phyloP scores from a whole-genome alignment of 2,113 vertebrate genomes.

The Steatornis caripensis region DNA sequence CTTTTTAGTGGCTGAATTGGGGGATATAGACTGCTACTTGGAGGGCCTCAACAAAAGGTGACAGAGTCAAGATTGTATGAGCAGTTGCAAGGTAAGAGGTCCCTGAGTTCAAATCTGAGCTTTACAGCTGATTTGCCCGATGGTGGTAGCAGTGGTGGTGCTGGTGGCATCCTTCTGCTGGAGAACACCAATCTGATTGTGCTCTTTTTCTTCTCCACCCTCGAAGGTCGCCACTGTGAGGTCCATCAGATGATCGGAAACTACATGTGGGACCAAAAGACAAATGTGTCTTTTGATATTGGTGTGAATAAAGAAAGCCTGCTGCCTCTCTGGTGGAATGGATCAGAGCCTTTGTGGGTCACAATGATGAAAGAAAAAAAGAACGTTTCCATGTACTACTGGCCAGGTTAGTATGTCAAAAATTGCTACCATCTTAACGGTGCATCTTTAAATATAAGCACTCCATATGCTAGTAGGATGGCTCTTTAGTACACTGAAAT shows the following conservation, averaged over 20 bases:
- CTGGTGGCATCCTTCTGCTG: background rate
- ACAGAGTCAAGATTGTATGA: background rate
- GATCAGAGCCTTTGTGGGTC: constrained; percentile 93
- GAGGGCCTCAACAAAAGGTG: background rate
- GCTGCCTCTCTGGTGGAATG: constrained; percentile 91
- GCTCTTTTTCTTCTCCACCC: background rate
- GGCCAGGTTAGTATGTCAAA: constrained; percentile 84
- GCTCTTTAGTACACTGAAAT: background rate
- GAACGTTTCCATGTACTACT: constrained; percentile 91
- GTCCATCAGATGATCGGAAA: constrained; percentile 93
- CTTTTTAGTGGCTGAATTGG: background rate
- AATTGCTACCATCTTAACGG: background rate
- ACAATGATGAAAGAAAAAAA: constrained; percentile 85
- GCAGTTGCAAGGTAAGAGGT: background rate
- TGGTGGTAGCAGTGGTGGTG: background rate
- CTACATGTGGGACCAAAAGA: constrained; percentile 90
- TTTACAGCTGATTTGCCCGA: background rate
- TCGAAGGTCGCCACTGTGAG: constrained; percentile 85
- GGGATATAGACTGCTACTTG: background rate
- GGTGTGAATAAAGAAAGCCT: constrained; percentile 86
- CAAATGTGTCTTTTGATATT: constrained; percentile 85
- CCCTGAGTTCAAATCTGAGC: background rate
- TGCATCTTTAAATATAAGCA: background rate
- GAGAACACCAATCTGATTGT: background rate
- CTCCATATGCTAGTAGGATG: background rate